Conservation (phyloP, 2,888 invertebrate species). For the Allygus modestus region DNA sequence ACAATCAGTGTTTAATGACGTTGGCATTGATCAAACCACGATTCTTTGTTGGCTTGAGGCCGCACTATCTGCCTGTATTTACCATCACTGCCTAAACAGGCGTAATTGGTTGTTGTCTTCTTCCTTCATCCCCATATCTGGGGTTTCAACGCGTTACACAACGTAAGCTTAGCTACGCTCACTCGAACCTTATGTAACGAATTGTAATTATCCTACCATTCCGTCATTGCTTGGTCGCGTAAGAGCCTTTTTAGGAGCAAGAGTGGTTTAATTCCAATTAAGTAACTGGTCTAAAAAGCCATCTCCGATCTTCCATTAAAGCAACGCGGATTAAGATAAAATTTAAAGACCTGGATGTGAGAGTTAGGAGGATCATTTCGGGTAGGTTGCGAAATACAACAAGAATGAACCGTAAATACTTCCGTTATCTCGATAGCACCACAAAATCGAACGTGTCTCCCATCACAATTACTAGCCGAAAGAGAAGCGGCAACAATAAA, state of each 20-base stretch:
- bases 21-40: conserved; percentile 35
- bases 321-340: background rate
- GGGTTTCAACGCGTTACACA: conserved; percentile 3
- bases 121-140: conserved; percentile 12
- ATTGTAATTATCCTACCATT: background rate
- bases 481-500: background rate
- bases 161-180: background rate
- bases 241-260: background rate
- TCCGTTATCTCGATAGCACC: background rate
- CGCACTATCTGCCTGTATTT: conserved; percentile 2
- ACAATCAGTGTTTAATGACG: conserved; percentile 15
- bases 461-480: background rate
- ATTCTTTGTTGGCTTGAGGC: background rate
- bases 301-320: background rate
- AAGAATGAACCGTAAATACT: background rate
- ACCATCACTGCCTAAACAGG: conserved; percentile 1
- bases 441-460: background rate
- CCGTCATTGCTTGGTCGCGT: background rate
- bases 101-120: background rate
- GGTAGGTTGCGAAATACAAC: conserved; percentile 1
- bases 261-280: background rate
- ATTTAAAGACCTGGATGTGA: background rate
- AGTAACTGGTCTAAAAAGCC: background rate
- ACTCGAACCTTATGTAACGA: background rate
- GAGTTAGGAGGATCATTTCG: background rate